Evolutionary conservation across 2,888 invertebrate genomes (phyloP).

Genomic region (Pherbina coryleti): DNA sequence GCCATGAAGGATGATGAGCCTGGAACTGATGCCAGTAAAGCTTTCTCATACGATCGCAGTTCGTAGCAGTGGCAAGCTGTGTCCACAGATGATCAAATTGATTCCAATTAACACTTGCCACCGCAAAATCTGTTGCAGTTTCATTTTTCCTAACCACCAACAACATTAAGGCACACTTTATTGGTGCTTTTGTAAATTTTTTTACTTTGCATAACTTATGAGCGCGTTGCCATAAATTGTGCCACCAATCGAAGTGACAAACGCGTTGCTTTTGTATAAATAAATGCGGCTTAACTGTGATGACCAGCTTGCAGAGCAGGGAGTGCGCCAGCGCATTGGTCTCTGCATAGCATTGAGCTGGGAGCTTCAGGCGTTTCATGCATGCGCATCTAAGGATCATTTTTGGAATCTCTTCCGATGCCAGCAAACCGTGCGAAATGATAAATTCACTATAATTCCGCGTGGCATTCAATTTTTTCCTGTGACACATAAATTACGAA

Average conservation of each 20-base stretch:
- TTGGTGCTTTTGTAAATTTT: conserved; percentile 28
- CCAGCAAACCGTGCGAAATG: conserved; percentile 57
- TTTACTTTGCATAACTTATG: conserved; percentile 56
- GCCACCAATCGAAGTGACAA: conserved; percentile 62
- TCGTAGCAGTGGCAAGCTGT: conserved; percentile 45
- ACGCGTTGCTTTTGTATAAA: conserved; percentile 50
- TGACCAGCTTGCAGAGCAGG: not conserved
- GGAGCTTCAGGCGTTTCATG: conserved; percentile 2
- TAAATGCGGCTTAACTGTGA: conserved; percentile 46
- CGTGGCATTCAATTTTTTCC: conserved; percentile 69
- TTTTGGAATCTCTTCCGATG: not conserved
- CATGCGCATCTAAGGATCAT: not conserved
- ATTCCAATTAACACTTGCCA: conserved; percentile 70
- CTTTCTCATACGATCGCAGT: conserved; percentile 43
- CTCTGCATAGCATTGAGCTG: not conserved
- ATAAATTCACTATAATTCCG: conserved; percentile 70
- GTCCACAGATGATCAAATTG: conserved; percentile 67
- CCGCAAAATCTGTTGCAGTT: conserved; percentile 50
- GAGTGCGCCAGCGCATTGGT: not conserved
- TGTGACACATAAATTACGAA: conserved; percentile 70
- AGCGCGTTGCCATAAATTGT: conserved; percentile 57
- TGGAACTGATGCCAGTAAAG: not conserved
- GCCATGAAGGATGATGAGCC: conserved; percentile 1
- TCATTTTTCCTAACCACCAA: conserved; percentile 3
- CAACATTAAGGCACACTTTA: conserved; percentile 20